Conservation (phyloP, 2,113 vertebrate genomes). For the Misgurnus anguillicaudatus region DNA sequence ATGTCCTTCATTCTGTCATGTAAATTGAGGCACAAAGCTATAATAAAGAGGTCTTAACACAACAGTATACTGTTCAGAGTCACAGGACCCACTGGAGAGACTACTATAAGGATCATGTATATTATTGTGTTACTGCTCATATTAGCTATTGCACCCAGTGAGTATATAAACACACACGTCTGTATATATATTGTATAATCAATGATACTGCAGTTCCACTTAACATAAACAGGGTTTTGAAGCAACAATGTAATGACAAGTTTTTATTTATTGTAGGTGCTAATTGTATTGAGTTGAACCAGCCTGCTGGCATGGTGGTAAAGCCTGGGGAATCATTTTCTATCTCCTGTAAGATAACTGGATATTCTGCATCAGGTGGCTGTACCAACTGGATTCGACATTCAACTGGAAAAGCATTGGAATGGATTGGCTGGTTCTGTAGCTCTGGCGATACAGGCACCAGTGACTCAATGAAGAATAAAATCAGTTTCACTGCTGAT, state of each 20-base stretch:
- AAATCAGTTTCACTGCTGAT: neutral
- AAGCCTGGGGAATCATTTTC: constrained; percentile 32
- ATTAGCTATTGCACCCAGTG: neutral
- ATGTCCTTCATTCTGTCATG: neutral
- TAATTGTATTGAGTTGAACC: constrained; percentile 39
- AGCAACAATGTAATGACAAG: neutral
- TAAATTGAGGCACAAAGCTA: neutral
- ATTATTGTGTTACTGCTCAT: neutral
- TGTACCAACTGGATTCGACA: constrained; percentile 36
- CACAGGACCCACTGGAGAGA: neutral
- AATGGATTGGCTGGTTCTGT: constrained; percentile 36
- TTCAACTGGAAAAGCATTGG: neutral
- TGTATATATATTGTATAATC: neutral
- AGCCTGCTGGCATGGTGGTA: constrained; percentile 20
- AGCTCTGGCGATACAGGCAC: neutral
- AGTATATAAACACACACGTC: neutral
- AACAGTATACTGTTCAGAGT: neutral
- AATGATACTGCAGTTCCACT: neutral
- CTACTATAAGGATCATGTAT: neutral
- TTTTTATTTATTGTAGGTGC: neutral
- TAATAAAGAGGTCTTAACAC: neutral
- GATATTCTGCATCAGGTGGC: constrained; percentile 1
- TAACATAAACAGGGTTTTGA: too few relatives aligned
- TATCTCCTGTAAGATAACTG: constrained; percentile 34
- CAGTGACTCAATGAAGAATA: neutral